Conservation (phyloP, 2,797 vertebrate genomes). For the Channallabes apus region DNA sequence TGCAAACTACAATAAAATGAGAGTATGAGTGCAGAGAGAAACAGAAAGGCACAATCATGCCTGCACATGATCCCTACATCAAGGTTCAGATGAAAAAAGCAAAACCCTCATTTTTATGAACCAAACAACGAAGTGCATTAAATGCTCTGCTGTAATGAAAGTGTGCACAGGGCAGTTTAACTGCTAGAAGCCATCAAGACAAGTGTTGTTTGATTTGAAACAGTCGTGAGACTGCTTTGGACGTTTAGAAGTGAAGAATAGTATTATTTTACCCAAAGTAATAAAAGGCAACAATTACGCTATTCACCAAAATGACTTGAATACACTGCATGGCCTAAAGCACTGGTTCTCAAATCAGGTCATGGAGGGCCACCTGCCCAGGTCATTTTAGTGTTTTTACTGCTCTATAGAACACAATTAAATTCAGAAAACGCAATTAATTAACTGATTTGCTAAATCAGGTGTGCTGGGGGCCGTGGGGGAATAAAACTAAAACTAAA, state of each 20-base stretch:
- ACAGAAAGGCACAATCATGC: background rate
- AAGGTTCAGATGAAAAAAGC: background rate
- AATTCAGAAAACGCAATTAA: too few relatives aligned
- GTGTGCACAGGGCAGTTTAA: background rate
- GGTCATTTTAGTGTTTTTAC: too few relatives aligned
- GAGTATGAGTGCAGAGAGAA: background rate
- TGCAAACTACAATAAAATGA: conserved; percentile 59
- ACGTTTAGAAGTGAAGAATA: background rate
- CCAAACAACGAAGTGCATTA: conserved; percentile 18
- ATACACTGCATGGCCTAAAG: too few relatives aligned
- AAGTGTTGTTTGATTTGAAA: conserved; percentile 21
- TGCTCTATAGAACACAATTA: too few relatives aligned
- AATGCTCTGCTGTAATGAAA: conserved; percentile 21
- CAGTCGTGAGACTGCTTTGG: background rate
- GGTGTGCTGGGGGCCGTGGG: too few relatives aligned
- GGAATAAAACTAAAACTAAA: too few relatives aligned
- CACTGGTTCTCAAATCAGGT: background rate
- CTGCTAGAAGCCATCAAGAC: background rate
- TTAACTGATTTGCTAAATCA: too few relatives aligned
- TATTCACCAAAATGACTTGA: background rate
- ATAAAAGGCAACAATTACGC: background rate
- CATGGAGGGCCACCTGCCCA: too few relatives aligned
- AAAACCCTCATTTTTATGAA: background rate
- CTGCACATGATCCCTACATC: background rate
- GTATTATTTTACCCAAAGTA: background rate